A percentile compares a stretch with the other conserved stretches of the same genome.
Conservation (phyloP, 64 coral and sea anemone species). For the Platygyra sinensis region DNA sequence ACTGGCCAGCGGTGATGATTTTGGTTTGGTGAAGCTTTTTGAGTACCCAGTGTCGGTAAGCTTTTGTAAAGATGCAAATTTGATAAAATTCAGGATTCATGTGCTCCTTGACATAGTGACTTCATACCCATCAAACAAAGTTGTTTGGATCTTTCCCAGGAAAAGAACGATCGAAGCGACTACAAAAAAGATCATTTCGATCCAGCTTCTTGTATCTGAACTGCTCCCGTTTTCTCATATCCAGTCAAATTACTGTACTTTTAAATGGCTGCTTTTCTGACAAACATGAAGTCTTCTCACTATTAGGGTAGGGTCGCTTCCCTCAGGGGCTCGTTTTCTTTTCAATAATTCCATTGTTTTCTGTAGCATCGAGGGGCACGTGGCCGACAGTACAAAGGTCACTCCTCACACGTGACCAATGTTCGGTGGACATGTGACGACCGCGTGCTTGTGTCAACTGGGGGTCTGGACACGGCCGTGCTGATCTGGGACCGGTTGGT, state of each 20-base stretch:
- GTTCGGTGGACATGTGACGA: slow-evolving; percentile 96
- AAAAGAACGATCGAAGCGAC: no score
- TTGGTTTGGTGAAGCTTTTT: slow-evolving; percentile 96
- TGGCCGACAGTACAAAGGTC: slow-evolving; percentile 76
- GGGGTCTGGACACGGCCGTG: slow-evolving; percentile 91
- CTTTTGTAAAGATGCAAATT: neutral
- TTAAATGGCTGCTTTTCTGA: no score
- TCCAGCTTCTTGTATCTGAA: no score
- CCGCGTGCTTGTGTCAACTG: slow-evolving; percentile 88
- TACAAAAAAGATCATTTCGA: no score
- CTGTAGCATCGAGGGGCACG: slow-evolving; percentile 65
- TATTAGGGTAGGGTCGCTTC: neutral
- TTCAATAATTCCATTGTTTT: neutral
- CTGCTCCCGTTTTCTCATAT: no score
- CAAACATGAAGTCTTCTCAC: no score
- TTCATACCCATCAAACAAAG: no score
- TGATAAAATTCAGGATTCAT: neutral
- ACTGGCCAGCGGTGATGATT: slow-evolving; percentile 96
- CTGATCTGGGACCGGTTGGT: slow-evolving; percentile 88
- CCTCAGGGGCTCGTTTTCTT: neutral
- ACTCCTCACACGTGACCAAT: slow-evolving; percentile 99
- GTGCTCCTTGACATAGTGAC: no score
- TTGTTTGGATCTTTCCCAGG: no score
- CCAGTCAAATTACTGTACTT: no score
- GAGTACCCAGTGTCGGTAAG: slow-evolving; percentile 90